These are phyloP conservation scores for Montipora capricornis DNA, from an alignment of 64 coral and sea anemone genomes.

Conservation along the genomic window DNA sequence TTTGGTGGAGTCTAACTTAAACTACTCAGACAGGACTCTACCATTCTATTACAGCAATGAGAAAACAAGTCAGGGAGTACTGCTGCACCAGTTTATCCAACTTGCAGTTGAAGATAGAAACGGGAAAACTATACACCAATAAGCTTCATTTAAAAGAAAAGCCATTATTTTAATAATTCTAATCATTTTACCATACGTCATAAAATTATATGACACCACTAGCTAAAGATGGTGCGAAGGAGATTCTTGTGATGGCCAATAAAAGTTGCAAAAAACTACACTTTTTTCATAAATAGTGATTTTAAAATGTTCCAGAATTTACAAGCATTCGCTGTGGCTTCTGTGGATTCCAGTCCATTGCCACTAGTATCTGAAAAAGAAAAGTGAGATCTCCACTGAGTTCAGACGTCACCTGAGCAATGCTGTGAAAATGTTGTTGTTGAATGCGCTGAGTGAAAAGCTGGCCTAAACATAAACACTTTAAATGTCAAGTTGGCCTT, in stretches of 20 bases:
- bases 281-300: constrained; percentile 56
- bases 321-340: constrained; percentile 49
- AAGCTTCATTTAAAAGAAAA: no score
- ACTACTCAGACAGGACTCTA: no score
- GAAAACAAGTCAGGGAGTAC: no score
- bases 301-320: constrained; percentile 60
- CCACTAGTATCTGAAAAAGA: constrained; percentile 54
- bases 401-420: background rate
- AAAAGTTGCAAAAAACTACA: constrained; percentile 7
- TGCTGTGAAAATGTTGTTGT: background rate
- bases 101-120: no score
- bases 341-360: constrained; percentile 28
- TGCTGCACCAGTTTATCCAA: no score
- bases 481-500: no score
- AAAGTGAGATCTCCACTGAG: constrained; percentile 2
- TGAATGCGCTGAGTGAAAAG: no score
- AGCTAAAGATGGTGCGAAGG: background rate
- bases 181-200: background rate
- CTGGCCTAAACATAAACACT: no score
- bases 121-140: no score
- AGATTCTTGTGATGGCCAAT: background rate
- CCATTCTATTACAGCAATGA: no score
- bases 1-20: no score
- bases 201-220: background rate
- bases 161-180: background rate